Conservation (phyloP, 2,113 vertebrate genomes). For the Phalacrocorax pelagicus region DNA sequence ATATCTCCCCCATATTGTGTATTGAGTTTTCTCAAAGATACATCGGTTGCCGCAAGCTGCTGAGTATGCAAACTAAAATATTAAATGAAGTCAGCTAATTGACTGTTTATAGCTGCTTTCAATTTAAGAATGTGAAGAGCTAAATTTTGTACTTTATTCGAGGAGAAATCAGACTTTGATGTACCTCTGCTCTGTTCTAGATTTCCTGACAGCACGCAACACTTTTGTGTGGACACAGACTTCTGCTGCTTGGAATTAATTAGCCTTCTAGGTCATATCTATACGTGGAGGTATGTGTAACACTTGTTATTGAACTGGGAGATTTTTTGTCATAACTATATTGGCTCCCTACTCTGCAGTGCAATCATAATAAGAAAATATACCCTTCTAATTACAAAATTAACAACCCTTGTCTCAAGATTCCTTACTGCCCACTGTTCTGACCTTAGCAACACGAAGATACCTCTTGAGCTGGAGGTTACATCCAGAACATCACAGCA, state of each 20-base stretch:
- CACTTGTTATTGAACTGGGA: neutral
- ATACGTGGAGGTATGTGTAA: neutral
- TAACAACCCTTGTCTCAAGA: neutral
- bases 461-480: neutral
- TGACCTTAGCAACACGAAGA: neutral
- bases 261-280: neutral
- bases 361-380: neutral
- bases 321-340: neutral
- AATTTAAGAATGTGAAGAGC: neutral
- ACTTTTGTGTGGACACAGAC: neutral
- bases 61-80: neutral
- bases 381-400: neutral
- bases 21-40: neutral
- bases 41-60: neutral
- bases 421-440: neutral
- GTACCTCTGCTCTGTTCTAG: neutral
- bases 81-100: neutral
- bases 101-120: neutral
- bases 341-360: neutral
- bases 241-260: neutral
- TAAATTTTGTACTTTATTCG: neutral
- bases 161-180: neutral
- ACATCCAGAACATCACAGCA: neutral
- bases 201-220: neutral
- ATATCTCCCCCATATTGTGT: neutral